Base-by-base conservation (phyloP, 2,797 vertebrate genomes). In the Danio kyathit region DNA sequence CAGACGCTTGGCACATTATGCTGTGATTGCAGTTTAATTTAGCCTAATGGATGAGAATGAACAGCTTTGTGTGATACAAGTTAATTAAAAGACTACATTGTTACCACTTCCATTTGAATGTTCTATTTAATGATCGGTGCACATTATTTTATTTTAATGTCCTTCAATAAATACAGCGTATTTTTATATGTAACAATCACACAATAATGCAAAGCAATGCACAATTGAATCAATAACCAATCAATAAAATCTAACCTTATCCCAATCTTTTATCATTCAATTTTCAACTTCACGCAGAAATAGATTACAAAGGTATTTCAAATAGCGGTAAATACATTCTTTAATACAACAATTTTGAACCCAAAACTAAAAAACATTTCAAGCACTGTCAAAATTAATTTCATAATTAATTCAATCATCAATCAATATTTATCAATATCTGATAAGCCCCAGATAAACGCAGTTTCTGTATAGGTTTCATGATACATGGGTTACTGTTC, bases 401-500 rank as follows among this genome's bases (percentile, higher is more conserved):
- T 29, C 4, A 41, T 2, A 1, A n/a, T n/a, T n/a, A n/a, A n/a
- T n/a, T n/a, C n/a, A n/a, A n/a, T n/a, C n/a, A n/a, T n/a, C n/a
- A n/a, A n/a, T n/a, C n/a, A n/a, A n/a, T n/a, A n/a, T 44, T 9
- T 21, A 29, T 14, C 38, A 49, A 8, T 77, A 78, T 5, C 46
- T 10, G 13, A 9, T 61, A 61, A 61, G 51, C 46, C 52, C 21
- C 48, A 16, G 13, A 73, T 70, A 71, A 64, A 75, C 29, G 17
- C 29, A 67, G 4, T n/a, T 14, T 29, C 11, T 9, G 7, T 51
- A n/a, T n/a, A 64, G 21, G 4, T 51, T 84, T 59, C 13, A 48
- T 38, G 48, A 38, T 12, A 61, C 52, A 61, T 60, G 60, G 11
- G 46, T 46, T 65, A 71, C 43, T 16, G 38, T 6, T 41, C 56